Conservation (phyloP, 2,113 vertebrate genomes). For the Phainopepla nitens region DNA sequence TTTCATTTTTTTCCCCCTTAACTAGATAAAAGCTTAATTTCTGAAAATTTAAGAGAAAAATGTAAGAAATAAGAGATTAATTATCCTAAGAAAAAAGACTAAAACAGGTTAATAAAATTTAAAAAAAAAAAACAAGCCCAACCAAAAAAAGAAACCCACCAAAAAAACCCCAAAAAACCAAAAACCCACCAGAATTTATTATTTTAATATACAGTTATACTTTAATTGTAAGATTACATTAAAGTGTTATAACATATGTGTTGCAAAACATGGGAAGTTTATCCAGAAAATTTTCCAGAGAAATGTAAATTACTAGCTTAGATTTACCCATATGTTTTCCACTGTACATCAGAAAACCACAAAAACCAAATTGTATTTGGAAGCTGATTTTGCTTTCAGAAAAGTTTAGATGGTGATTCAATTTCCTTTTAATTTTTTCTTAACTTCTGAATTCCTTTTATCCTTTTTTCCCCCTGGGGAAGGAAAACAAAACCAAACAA, state of each 20-base stretch:
- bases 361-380: not conserved
- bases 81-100: not conserved
- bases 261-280: fast-evolving
- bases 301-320: not conserved
- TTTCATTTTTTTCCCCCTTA: fast-evolving
- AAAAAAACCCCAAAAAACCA: fast-evolving
- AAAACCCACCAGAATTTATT: not conserved
- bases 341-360: not conserved
- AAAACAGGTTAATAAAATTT: not conserved
- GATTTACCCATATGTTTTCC: fast-evolving
- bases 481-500: no score
- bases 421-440: not conserved
- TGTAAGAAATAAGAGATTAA: not conserved
- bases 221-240: not conserved
- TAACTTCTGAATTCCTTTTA: not conserved
- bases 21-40: fast-evolving
- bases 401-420: not conserved
- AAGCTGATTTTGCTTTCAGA: not conserved
- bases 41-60: not conserved
- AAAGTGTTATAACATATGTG: no score
- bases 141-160: fast-evolving
- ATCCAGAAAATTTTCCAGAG: not conserved
- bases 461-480: fast-evolving
- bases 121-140: not conserved
- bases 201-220: fast-evolving